Conservation (phyloP, 2,888 invertebrate genomes). For the Taphrorychus bicolor region DNA sequence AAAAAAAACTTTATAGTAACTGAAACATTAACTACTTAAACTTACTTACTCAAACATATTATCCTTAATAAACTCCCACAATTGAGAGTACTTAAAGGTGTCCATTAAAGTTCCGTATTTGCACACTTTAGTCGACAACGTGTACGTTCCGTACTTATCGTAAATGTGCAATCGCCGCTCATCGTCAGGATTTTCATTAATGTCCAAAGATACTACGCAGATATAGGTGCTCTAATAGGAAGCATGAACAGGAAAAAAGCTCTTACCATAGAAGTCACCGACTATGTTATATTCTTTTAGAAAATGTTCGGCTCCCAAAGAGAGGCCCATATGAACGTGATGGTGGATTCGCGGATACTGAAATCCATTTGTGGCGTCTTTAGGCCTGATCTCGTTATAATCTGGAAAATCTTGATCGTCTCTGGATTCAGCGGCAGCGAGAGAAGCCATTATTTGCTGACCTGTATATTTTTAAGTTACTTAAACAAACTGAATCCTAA, state of each 20-base stretch:
- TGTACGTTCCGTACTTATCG: slow-evolving; percentile 58
- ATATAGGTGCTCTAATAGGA: no score
- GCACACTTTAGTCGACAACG: slow-evolving; percentile 55
- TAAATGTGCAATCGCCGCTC: slow-evolving; percentile 58
- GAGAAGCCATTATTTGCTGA: slow-evolving; percentile 43
- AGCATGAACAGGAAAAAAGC: no score
- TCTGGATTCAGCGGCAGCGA: slow-evolving; percentile 51
- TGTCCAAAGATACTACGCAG: slow-evolving; percentile 52
- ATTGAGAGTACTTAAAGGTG: slow-evolving; percentile 55
- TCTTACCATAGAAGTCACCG: slow-evolving; percentile 54
- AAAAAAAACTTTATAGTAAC: background rate
- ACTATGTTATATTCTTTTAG: slow-evolving; percentile 49
- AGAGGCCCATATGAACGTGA: slow-evolving; percentile 57
- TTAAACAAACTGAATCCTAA: background rate
- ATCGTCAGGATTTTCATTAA: slow-evolving; percentile 54
- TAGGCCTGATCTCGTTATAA: slow-evolving; percentile 50
- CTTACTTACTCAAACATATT: slow-evolving; percentile 57
- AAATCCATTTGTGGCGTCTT: slow-evolving; percentile 42
- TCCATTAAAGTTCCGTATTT: slow-evolving; percentile 46
- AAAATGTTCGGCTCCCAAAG: slow-evolving; percentile 54
- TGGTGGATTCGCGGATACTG: slow-evolving; percentile 42
- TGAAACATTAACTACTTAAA: no score
- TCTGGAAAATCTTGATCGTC: slow-evolving; percentile 52
- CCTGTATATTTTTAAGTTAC: slow-evolving; percentile 11
- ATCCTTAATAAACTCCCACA: slow-evolving; percentile 57